Percentiles rank a stretch among this genome's conserved stretches.
These are phyloP conservation scores for Falco columbarius DNA, from an alignment of 2,797 vertebrate species.

Conservation along the genomic window DNA sequence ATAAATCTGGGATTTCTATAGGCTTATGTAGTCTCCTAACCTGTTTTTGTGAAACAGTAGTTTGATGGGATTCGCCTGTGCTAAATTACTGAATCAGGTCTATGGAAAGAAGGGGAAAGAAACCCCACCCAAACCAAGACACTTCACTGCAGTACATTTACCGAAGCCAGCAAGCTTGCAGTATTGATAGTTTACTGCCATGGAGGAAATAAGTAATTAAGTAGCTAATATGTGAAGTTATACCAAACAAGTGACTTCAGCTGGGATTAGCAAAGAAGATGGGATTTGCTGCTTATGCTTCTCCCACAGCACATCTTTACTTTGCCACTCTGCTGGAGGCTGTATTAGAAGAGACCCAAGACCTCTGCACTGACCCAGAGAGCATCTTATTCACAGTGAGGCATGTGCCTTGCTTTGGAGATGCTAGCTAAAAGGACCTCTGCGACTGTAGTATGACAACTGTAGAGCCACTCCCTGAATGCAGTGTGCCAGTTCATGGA, in stretches of 20 bases:
- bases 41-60: neutral
- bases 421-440: neutral
- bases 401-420: fast-evolving
- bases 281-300: neutral
- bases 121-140: neutral
- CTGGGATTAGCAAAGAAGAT: neutral
- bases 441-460: fast-evolving
- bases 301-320: neutral
- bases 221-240: neutral
- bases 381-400: fast-evolving
- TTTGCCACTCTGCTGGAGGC: neutral
- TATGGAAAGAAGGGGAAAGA: neutral
- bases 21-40: neutral
- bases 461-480: neutral
- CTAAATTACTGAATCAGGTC: neutral
- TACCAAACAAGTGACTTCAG: neutral
- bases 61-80: neutral
- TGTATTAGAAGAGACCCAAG: neutral
- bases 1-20: neutral
- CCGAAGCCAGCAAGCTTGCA: neutral
- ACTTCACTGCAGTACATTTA: too few species aligned
- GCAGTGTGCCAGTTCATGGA: fast-evolving
- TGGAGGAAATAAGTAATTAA: neutral
- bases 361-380: neutral
- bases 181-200: neutral